Conservation (phyloP, 2,113 vertebrate genomes). For the Chamaea fasciata region DNA sequence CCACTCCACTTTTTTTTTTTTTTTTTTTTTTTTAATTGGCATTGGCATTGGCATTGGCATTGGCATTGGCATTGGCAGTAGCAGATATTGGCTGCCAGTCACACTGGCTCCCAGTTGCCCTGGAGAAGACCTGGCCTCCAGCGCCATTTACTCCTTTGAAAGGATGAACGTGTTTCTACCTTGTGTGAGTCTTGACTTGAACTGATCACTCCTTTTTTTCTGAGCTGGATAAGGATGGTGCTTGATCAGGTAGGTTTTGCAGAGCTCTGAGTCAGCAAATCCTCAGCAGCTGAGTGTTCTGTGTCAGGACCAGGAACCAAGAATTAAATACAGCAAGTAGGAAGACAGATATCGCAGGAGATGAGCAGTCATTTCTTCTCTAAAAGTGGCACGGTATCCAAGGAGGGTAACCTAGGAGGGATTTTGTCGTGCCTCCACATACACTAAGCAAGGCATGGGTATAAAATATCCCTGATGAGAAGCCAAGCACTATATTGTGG, state of each 20-base stretch:
- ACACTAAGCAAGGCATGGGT: neutral
- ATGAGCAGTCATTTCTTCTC: neutral
- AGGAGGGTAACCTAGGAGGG: neutral
- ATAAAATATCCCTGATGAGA: neutral
- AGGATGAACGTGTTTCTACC: neutral
- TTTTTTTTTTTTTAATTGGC: neutral
- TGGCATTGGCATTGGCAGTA: neutral
- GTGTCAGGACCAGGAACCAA: neutral
- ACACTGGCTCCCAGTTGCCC: neutral
- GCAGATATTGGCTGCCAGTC: neutral
- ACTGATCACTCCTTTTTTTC: neutral
- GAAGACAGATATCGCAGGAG: neutral
- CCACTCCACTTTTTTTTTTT: neutral
- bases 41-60: neutral
- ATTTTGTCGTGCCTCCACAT: neutral
- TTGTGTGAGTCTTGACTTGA: neutral
- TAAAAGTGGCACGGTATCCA: neutral
- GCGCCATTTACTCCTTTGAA: neutral
- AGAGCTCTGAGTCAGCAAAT: neutral
- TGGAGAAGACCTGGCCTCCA: neutral
- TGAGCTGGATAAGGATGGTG: neutral
- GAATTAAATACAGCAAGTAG: neutral
- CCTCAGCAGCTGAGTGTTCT: neutral
- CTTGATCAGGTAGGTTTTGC: neutral
- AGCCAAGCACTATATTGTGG: neutral